Evolutionary conservation across 2,797 vertebrate species (phyloP).

Genomic region (Falco peregrinus): DNA sequence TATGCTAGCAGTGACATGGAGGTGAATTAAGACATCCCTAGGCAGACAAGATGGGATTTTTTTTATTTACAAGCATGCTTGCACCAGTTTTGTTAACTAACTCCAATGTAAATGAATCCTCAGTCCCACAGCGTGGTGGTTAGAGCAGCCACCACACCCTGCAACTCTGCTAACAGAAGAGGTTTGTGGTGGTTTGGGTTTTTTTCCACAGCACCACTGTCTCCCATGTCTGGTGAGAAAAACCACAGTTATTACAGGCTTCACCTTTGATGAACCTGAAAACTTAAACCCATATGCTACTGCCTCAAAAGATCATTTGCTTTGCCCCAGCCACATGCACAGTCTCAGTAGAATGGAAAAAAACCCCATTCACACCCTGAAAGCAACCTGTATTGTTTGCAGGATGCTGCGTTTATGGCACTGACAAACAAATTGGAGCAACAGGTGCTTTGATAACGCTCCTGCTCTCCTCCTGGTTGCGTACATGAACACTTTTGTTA

Average conservation of each 20-base stretch:
- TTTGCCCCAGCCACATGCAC: background rate
- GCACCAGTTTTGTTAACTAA: background rate
- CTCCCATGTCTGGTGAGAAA: background rate
- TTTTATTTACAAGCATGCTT: background rate
- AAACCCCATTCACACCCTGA: background rate
- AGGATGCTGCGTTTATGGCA: background rate
- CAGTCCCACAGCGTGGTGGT: accelerated
- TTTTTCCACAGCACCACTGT: background rate
- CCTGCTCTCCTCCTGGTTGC: background rate
- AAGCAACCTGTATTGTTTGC: background rate
- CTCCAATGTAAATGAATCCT: background rate
- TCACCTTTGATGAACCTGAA: background rate
- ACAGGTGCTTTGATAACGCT: background rate
- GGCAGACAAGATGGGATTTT: background rate
- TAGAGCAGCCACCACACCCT: background rate
- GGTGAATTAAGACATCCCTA: conserved; percentile 8
- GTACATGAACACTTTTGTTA: background rate
- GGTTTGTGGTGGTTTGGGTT: background rate
- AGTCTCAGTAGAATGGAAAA: background rate
- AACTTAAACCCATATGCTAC: background rate
- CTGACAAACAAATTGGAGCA: background rate
- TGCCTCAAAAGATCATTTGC: background rate
- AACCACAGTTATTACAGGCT: background rate
- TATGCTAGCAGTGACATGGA: background rate
- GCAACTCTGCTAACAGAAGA: background rate